These are phyloP conservation scores for Brienomyrus brachyistius DNA, from an alignment of 2,113 vertebrate species.

Conservation along the genomic window DNA sequence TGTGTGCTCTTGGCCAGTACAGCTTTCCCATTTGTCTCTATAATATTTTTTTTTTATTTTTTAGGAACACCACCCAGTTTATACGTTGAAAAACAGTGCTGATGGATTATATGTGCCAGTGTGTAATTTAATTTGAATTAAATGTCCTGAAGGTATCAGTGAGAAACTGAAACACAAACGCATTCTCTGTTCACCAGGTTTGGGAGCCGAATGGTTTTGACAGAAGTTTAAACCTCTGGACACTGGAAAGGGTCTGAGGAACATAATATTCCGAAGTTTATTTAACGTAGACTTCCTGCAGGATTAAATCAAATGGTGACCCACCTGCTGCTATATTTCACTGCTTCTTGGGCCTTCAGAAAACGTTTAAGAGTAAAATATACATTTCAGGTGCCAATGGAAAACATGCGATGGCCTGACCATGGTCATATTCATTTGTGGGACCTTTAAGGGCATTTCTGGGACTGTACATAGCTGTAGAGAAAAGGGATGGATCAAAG, in stretches of 20 bases:
- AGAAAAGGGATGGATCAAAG: neutral
- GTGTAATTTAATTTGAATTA: conserved; percentile 28
- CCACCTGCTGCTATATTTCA: neutral
- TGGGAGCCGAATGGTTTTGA: conserved; percentile 32
- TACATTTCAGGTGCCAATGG: neutral
- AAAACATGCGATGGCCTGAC: neutral
- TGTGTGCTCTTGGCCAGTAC: conserved; percentile 21
- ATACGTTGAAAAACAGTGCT: conserved; percentile 20
- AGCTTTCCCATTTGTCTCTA: conserved; percentile 3
- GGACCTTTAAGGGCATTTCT: neutral
- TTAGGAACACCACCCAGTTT: neutral
- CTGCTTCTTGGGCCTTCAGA: neutral
- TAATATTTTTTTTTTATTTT: neutral
- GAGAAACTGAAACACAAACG: conserved; percentile 27
- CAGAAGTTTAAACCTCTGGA: conserved; percentile 14
- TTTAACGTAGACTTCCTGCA: neutral
- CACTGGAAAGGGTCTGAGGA: neutral
- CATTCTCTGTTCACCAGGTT: conserved; percentile 12
- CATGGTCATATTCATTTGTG: neutral
- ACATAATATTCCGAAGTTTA: neutral
- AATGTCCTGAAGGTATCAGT: conserved; percentile 23
- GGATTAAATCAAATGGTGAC: conserved; percentile 10
- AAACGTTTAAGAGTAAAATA: neutral
- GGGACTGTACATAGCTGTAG: neutral
- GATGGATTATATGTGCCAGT: neutral